Evolutionary conservation across 1,140 invertebrate species (phyloP), one percentile per base, ranked within the genome.

Genomic region (Tribolium madens): DNA sequence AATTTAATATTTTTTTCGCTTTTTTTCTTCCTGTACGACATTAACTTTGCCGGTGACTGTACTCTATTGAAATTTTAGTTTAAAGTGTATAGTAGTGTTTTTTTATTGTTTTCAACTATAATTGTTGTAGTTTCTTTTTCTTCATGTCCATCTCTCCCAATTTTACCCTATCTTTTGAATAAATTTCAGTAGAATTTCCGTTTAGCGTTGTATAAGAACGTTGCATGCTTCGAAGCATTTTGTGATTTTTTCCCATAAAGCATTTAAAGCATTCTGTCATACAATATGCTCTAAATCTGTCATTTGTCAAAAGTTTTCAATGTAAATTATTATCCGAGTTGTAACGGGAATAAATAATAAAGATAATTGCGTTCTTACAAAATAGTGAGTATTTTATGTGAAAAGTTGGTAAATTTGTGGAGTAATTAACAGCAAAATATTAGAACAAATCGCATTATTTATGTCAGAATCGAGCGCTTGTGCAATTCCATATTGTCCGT

Each of bases 401-500:
- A 3, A 4, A 42, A 42, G 36, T 42, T 42, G 36, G 36, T 42
- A 42, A 42, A 26, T 26, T 26, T 4, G 21, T 26, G 0, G 3
- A 26, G n/a, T 42, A 42, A 42, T 42, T 42, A 42, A 10, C 4
- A 5, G 36, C 4, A 42, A 42, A 42, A 42, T 42, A 42, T 42
- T 42, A 2, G 48, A 14, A 50, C 48, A 50, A 50, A 50, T n/a
- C 13, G 13, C 13, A 12, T 17, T 50, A 50, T 50, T 50, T 50
- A 50, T 13, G 48, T 18, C 15, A 21, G 14, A 53, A 53, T 53
- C 12, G 15, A 53, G 50, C 15, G 50, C 50, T 57, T 57, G 18
- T 26, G 52, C 52, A 57, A 57, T 12, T 18, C 3, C 10, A 57
- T 21, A 57, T 57, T 57, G 52, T 57, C 18, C 52, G 52, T 57